Evolutionary conservation across 2,113 vertebrate genomes (phyloP).

Genomic region (Crotalus viridis): DNA sequence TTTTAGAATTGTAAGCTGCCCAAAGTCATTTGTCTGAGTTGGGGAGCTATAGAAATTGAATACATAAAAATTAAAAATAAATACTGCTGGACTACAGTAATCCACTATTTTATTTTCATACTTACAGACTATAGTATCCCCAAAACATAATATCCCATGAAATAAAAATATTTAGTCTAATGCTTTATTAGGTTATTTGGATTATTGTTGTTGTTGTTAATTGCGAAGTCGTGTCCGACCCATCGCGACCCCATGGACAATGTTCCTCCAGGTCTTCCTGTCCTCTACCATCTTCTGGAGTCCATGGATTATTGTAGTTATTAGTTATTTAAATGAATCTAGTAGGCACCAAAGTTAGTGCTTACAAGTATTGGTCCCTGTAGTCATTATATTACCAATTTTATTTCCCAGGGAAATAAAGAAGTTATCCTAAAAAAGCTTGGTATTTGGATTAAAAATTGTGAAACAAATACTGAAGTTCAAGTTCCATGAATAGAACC

Average conservation of each 20-base stretch:
- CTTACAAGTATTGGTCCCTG: neutral
- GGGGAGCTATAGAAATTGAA: neutral
- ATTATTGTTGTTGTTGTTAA: neutral
- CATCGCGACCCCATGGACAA: too few relatives aligned
- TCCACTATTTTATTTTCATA: neutral
- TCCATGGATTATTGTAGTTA: neutral
- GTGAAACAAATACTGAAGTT: neutral
- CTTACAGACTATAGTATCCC: neutral
- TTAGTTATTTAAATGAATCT: neutral
- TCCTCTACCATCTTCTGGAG: too few relatives aligned
- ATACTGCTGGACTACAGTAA: neutral
- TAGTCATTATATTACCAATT: neutral
- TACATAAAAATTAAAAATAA: neutral
- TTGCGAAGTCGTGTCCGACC: too few relatives aligned
- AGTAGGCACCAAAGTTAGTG: neutral
- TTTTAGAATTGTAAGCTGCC: neutral
- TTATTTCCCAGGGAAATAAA: neutral
- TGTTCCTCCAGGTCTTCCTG: too few relatives aligned
- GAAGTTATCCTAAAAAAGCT: neutral
- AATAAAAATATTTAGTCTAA: neutral
- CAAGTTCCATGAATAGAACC: neutral
- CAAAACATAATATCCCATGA: neutral
- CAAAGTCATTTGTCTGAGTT: neutral
- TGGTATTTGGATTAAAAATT: neutral
- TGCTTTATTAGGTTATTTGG: neutral